Percentiles rank a stretch among this genome's conserved stretches.
Evolutionary conservation across 2,797 vertebrate species (phyloP).

Genomic region (Lerista edwardsae): DNA sequence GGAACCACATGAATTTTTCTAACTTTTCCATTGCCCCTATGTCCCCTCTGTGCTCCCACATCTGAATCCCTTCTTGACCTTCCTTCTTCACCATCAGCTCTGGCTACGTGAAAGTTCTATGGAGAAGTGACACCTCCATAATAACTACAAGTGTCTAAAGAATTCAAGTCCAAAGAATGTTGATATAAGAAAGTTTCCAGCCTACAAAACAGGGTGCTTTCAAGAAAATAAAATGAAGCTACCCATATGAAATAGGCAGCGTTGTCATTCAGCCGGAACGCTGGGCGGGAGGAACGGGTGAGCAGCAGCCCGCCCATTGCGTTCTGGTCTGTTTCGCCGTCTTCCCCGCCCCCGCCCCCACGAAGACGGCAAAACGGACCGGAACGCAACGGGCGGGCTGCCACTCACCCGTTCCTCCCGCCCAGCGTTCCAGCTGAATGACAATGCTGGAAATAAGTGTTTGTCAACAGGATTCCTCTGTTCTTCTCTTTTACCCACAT

Average conservation of each 20-base stretch:
- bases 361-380: no score
- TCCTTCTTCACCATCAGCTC: not conserved
- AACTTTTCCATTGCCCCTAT: no score
- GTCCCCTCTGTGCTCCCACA: no score
- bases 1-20: no score
- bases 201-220: not conserved
- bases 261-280: no score
- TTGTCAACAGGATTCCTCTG: not conserved
- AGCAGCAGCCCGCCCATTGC: no score
- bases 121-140: not conserved
- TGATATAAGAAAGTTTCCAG: not conserved
- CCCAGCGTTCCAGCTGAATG: no score
- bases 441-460: not conserved
- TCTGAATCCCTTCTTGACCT: not conserved
- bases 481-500: not conserved
- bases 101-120: not conserved
- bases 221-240: not conserved
- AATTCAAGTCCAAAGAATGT: not conserved
- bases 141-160: not conserved
- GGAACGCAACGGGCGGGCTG: no score
- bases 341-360: no score
- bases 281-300: no score
- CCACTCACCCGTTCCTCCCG: no score
- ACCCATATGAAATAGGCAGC: not conserved
- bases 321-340: no score